phyloP scores from a whole-genome alignment of 2,888 invertebrate species.

The Steinernema hermaphroditum region DNA sequence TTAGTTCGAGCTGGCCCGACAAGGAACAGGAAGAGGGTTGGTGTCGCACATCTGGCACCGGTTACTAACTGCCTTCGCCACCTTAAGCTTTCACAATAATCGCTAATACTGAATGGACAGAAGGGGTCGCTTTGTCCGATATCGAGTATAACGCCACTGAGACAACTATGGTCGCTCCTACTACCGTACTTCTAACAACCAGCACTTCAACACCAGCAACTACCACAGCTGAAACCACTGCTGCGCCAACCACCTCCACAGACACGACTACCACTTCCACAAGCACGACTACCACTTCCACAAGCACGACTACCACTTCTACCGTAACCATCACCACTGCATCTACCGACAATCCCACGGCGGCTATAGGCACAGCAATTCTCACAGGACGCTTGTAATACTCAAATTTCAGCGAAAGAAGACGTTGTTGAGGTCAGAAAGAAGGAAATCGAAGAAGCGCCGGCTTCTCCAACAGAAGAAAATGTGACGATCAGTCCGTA shows the following conservation, averaged over 20 bases:
- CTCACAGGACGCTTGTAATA: not conserved
- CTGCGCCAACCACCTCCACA: not conserved
- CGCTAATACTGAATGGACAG: not conserved
- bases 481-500: slow-evolving; percentile 5
- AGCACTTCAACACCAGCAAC: not conserved
- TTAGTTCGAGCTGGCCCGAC: slow-evolving; percentile 8
- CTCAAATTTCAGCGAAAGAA: not conserved
- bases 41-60: slow-evolving; percentile 5
- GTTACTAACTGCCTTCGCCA: not conserved
- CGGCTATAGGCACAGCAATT: not conserved
- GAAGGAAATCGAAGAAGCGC: not conserved
- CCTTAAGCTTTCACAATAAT: slow-evolving; percentile 19
- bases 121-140: not conserved
- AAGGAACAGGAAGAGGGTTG: slow-evolving; percentile 4
- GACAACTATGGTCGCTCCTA: slow-evolving; percentile 11
- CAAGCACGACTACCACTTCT: slow-evolving; percentile 22
- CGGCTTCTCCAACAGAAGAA: not conserved
- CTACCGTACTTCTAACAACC: not conserved
- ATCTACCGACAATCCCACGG: not conserved
- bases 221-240: not conserved
- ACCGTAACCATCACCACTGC: slow-evolving; percentile 6
- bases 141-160: slow-evolving; percentile 1
- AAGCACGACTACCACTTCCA: not conserved
- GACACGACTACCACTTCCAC: not conserved
- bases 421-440: not conserved